Percentiles rank a stretch among this genome's conserved stretches.
phyloP scores from a whole-genome alignment of 2,888 invertebrate species.

The Dorcus hopei region DNA sequence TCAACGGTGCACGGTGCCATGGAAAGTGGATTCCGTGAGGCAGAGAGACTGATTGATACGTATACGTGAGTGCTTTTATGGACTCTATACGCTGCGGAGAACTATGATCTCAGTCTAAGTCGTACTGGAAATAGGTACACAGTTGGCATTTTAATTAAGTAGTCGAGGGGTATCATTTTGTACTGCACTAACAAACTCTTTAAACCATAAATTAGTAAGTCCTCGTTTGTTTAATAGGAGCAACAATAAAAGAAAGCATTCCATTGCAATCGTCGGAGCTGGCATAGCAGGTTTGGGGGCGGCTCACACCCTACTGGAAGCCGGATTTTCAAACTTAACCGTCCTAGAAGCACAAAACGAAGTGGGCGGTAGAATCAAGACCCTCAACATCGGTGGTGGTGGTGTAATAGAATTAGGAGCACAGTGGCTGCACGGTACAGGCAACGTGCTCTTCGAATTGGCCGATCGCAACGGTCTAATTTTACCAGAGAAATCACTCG shows the following conservation, averaged over 20 bases:
- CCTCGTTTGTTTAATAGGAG: background rate
- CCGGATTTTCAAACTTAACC: slow-evolving; percentile 51
- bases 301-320: slow-evolving; percentile 50
- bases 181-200: background rate
- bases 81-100: no score
- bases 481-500: slow-evolving; percentile 50
- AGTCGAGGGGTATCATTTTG: background rate
- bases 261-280: slow-evolving; percentile 57
- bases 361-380: slow-evolving; percentile 56
- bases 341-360: slow-evolving; percentile 56
- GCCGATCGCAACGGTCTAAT: slow-evolving; percentile 51
- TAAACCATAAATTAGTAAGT: background rate
- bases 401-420: slow-evolving; percentile 58
- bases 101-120: no score
- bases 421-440: slow-evolving; percentile 62
- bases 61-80: slow-evolving; percentile 27
- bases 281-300: slow-evolving; percentile 61
- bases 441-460: slow-evolving; percentile 53
- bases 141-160: background rate
- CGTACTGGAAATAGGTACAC: no score
- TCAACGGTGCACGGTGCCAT: slow-evolving; percentile 58
- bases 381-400: slow-evolving; percentile 45
- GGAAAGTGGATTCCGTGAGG: slow-evolving; percentile 55
- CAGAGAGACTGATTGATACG: slow-evolving; percentile 46
- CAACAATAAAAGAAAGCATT: slow-evolving; percentile 4